phyloP scores from a whole-genome alignment of 2,113 vertebrate genomes.

The Caretta caretta region DNA sequence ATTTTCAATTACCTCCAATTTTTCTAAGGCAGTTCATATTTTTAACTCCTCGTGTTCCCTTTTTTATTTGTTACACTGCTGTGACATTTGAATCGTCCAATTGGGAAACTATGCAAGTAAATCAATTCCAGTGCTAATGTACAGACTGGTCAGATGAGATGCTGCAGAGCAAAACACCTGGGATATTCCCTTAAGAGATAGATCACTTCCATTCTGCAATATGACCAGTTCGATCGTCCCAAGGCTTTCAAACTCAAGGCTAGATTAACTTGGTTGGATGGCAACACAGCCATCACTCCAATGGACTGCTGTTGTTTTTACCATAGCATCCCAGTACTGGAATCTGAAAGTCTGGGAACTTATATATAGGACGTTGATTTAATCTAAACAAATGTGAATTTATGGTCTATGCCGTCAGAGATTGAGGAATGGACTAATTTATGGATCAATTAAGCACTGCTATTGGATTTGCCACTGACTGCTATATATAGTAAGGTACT shows the following conservation, averaged over 20 bases:
- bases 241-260: not conserved
- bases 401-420: not conserved
- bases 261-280: not conserved
- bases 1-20: not conserved
- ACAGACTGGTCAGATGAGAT: slow-evolving; percentile 27
- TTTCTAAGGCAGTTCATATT: not conserved
- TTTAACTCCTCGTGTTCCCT: not conserved
- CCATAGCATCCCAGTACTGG: not conserved
- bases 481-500: not conserved
- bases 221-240: not conserved
- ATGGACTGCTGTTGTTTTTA: not conserved
- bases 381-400: not conserved
- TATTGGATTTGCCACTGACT: not conserved
- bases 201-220: not conserved
- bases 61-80: not conserved
- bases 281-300: not conserved
- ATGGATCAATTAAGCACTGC: not conserved
- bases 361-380: not conserved
- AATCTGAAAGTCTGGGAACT: not conserved
- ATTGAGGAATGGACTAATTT: not conserved
- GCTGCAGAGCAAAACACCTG: not conserved
- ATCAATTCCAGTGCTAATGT: not conserved
- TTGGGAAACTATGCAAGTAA: not conserved
- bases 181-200: not conserved
- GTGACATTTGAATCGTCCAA: not conserved